These are phyloP conservation scores for Smittia aterrima DNA, from an alignment of 2,888 invertebrate genomes.

Conservation along the genomic window DNA sequence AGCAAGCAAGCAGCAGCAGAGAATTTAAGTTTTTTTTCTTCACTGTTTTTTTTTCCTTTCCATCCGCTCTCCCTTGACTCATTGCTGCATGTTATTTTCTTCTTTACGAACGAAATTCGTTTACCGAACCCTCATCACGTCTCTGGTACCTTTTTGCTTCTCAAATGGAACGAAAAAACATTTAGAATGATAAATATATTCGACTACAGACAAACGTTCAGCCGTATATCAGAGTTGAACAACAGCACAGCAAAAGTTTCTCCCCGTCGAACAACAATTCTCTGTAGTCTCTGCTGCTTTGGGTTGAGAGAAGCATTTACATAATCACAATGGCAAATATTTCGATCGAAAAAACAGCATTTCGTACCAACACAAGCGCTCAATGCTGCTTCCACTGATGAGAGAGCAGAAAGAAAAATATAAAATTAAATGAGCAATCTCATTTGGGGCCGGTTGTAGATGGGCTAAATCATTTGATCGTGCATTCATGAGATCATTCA, in stretches of 20 bases:
- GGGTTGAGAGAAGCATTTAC: slow-evolving; percentile 37
- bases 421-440: slow-evolving; percentile 41
- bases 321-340: slow-evolving; percentile 42
- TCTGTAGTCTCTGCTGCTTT: slow-evolving; percentile 23
- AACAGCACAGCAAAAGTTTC: slow-evolving; percentile 28
- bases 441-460: slow-evolving; percentile 35
- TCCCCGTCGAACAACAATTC: slow-evolving; percentile 3
- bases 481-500: not conserved
- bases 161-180: slow-evolving; percentile 40
- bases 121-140: slow-evolving; percentile 41
- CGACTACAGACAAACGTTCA: slow-evolving; percentile 38
- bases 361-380: slow-evolving; percentile 27
- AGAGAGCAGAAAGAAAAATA: slow-evolving; percentile 6
- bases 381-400: not conserved
- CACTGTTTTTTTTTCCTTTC: not conserved
- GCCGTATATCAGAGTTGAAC: slow-evolving; percentile 36
- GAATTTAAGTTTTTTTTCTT: slow-evolving; percentile 24
- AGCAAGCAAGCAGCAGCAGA: slow-evolving; percentile 24
- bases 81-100: slow-evolving; percentile 21
- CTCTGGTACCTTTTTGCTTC: slow-evolving; percentile 41
- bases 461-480: slow-evolving; percentile 10
- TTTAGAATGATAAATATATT: slow-evolving; percentile 40
- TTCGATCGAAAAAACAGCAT: slow-evolving; percentile 40
- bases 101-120: slow-evolving; percentile 25
- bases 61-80: slow-evolving; percentile 23